Evolutionary conservation across 2,113 vertebrate genomes (phyloP).

Genomic region (Hymenochirus boettgeri): DNA sequence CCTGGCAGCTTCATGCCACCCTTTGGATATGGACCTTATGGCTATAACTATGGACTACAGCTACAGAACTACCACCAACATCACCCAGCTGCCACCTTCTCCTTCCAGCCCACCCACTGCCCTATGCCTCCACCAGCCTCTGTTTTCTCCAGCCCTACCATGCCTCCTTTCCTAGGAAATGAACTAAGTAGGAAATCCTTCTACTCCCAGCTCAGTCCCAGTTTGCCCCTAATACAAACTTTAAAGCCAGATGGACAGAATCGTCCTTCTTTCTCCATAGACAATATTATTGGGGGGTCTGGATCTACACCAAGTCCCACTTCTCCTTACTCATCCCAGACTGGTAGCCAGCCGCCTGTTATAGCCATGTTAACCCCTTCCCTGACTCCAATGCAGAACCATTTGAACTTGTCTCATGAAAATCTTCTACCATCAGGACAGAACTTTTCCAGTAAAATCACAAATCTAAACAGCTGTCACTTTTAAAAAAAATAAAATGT

Average conservation of each 20-base stretch:
- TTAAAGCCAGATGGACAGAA: slow-evolving; percentile 80
- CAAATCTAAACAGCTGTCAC: slow-evolving; percentile 83
- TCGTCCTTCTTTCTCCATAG: slow-evolving; percentile 92
- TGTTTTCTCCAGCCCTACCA: slow-evolving; percentile 73
- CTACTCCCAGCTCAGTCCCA: slow-evolving; percentile 66
- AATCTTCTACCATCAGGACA: slow-evolving; percentile 68
- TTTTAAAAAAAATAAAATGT: slow-evolving; percentile 62
- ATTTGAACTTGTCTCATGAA: slow-evolving; percentile 80
- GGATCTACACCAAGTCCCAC: slow-evolving; percentile 63
- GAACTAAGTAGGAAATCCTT: slow-evolving; percentile 75
- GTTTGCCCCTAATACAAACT: slow-evolving; percentile 64
- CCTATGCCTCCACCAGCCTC: slow-evolving; percentile 68
- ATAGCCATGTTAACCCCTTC: slow-evolving; percentile 87
- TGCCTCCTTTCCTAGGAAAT: slow-evolving; percentile 77
- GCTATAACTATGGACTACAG: slow-evolving; percentile 91
- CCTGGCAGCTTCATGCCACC: slow-evolving; percentile 84
- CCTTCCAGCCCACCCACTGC: slow-evolving; percentile 77
- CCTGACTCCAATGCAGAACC: slow-evolving; percentile 79
- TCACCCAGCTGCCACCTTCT: slow-evolving; percentile 54
- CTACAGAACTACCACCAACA: slow-evolving; percentile 79
- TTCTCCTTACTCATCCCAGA: slow-evolving; percentile 69
- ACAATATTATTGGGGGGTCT: slow-evolving; percentile 85
- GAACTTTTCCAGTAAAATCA: slow-evolving; percentile 79
- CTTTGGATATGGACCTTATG: slow-evolving; percentile 90
- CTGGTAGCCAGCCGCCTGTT: slow-evolving; percentile 81